These are phyloP conservation scores for Ondatra zibethicus DNA, from an alignment of 2,113 vertebrate species.

Conservation along the genomic window DNA sequence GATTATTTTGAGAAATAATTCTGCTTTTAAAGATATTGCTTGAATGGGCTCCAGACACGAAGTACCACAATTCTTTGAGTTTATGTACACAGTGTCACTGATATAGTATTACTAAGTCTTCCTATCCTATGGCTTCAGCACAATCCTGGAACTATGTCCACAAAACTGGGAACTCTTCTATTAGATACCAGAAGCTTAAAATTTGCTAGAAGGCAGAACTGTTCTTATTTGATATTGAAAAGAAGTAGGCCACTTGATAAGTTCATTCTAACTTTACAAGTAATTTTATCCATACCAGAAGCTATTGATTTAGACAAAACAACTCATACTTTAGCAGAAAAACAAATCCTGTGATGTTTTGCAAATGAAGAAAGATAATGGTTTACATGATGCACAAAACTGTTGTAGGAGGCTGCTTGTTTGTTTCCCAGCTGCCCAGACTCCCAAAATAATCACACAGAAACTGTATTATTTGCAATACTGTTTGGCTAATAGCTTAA, in stretches of 20 bases:
- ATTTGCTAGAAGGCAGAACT: not conserved
- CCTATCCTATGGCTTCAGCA: not conserved
- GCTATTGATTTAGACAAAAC: conserved; percentile 7
- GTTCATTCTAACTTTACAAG: conserved; percentile 45
- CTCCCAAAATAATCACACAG: too few species aligned
- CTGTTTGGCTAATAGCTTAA: too few species aligned
- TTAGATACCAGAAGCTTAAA: not conserved
- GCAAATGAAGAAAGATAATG: not conserved
- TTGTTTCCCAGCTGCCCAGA: too few species aligned
- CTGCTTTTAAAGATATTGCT: conserved; percentile 7
- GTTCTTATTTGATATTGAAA: conserved; percentile 31
- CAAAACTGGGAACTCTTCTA: not conserved
- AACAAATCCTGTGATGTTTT: not conserved
- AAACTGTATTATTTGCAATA: too few species aligned
- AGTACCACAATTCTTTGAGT: not conserved
- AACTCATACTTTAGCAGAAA: not conserved
- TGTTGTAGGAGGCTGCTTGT: too few species aligned
- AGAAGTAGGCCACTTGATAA: not conserved
- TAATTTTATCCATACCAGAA: not conserved
- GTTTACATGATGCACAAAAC: not conserved
- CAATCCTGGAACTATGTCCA: not conserved
- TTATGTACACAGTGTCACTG: not conserved
- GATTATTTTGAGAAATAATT: not conserved
- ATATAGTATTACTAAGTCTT: not conserved
- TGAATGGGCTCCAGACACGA: not conserved